phyloP scores from a whole-genome alignment of 2,888 invertebrate genomes.

The Caenorhabditis sp. region DNA sequence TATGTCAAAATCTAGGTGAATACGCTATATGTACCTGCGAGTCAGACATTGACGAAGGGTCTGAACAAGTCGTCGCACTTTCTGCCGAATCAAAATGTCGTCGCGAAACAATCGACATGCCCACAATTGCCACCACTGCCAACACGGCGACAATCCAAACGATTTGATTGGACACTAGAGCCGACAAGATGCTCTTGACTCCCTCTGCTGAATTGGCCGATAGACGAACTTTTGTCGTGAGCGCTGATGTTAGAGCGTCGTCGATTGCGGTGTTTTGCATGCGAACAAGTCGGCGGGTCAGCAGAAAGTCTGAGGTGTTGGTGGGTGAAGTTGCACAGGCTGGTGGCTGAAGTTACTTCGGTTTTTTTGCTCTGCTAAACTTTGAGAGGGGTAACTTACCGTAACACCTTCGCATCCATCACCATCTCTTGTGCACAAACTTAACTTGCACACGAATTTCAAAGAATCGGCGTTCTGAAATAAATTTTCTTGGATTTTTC shows the following conservation, averaged over 20 bases:
- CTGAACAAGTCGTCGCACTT: constrained; percentile 34
- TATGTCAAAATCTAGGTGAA: neutral
- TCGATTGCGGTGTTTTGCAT: constrained; percentile 23
- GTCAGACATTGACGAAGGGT: constrained; percentile 25
- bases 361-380: no score
- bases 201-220: constrained; percentile 1
- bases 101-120: constrained; percentile 14
- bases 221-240: constrained; percentile 39
- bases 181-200: constrained; percentile 11
- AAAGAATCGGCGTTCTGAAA: constrained; percentile 60
- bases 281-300: constrained; percentile 31
- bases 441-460: constrained; percentile 51
- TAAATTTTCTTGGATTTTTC: neutral
- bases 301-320: constrained; percentile 43
- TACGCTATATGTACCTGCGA: constrained; percentile 16
- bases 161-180: constrained; percentile 7
- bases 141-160: constrained; percentile 27
- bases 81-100: constrained; percentile 17
- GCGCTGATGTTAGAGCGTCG: constrained; percentile 45
- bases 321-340: constrained; percentile 22
- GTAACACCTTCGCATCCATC: constrained; percentile 67
- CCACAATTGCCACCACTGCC: constrained; percentile 13
- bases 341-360: constrained; percentile 45
- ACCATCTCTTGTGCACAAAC: constrained; percentile 64
- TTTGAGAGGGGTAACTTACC: constrained; percentile 44